Percentiles rank a stretch among this genome's conserved stretches.
Conservation (phyloP, 2,888 invertebrate genomes). For the Perdita meconis region DNA sequence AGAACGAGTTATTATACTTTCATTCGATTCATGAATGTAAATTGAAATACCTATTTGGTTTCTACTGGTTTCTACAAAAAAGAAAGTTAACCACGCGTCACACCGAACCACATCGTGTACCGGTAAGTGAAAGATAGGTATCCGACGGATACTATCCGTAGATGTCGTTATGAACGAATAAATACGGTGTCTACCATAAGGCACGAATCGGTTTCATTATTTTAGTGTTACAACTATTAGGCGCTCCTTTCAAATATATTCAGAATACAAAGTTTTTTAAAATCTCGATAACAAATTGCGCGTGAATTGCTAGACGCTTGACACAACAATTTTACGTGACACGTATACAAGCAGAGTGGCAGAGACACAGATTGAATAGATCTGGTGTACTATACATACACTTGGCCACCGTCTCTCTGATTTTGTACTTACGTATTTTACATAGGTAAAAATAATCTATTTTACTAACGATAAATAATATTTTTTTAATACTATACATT, state of each 20-base stretch:
- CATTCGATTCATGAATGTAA: background rate
- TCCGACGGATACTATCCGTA: background rate
- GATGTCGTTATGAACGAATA: no score
- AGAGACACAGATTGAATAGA: no score
- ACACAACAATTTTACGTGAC: no score
- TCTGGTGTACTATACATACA: no score
- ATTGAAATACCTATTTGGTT: background rate
- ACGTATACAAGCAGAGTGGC: no score
- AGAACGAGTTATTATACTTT: background rate
- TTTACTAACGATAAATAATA: no score
- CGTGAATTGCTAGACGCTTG: no score
- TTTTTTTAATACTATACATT: no score
- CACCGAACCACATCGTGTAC: background rate
- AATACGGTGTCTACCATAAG: background rate
- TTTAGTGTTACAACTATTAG: constrained; percentile 6
- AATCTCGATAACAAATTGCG: constrained; percentile 5
- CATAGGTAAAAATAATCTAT: no score
- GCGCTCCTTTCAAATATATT: background rate
- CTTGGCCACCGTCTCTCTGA: no score
- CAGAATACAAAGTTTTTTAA: constrained; percentile 25
- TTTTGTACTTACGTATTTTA: background rate
- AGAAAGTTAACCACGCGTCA: constrained; percentile 13
- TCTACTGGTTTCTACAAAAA: background rate
- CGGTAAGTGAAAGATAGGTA: constrained; percentile 26
- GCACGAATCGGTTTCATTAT: background rate